These are phyloP conservation scores for Aplochiton taeniatus DNA, from an alignment of 2,797 vertebrate species.

Conservation along the genomic window DNA sequence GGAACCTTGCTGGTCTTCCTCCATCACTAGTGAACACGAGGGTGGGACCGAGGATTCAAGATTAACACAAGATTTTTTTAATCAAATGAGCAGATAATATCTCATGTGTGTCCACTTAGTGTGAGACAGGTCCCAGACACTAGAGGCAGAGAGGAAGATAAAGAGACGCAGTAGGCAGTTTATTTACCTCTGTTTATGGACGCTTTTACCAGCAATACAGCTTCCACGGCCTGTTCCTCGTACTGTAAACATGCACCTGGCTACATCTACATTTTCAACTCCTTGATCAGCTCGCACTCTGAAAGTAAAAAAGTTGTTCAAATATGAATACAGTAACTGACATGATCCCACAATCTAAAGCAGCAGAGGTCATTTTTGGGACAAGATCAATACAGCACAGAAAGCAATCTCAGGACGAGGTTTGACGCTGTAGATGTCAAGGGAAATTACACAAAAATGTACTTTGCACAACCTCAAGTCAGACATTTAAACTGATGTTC, in stretches of 20 bases:
- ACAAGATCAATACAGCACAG: too few relatives aligned
- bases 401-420: not conserved
- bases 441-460: not conserved
- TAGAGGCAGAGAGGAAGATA: not conserved
- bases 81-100: too few relatives aligned
- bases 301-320: too few relatives aligned
- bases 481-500: too few relatives aligned
- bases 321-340: too few relatives aligned
- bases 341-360: too few relatives aligned
- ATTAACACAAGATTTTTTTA: too few relatives aligned
- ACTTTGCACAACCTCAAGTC: too few relatives aligned
- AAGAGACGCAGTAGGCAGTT: not conserved
- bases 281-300: not conserved
- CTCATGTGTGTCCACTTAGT: not conserved
- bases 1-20: too few relatives aligned
- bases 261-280: not conserved
- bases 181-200: constrained; percentile 1
- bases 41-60: too few relatives aligned
- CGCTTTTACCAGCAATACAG: not conserved
- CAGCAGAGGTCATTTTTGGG: too few relatives aligned
- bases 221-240: not conserved
- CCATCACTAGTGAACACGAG: too few relatives aligned
- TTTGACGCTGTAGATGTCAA: not conserved
- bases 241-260: not conserved
- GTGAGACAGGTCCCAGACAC: not conserved